Percentiles rank a stretch among this genome's conserved stretches.
These are phyloP conservation scores for Scolopax rusticola DNA, from an alignment of 2,797 vertebrate genomes.

Conservation along the genomic window DNA sequence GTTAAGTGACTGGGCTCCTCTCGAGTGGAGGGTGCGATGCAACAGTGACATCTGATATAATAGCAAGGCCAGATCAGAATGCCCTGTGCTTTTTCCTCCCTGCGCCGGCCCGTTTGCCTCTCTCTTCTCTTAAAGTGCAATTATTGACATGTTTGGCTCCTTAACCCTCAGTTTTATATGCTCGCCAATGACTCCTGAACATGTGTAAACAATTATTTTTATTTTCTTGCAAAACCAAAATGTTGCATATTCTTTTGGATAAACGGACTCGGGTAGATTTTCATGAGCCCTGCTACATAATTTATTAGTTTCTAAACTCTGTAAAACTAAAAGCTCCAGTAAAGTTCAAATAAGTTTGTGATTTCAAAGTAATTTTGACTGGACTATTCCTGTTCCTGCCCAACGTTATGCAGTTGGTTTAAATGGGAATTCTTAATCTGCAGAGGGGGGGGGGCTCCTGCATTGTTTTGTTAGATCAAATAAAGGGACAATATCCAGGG, in stretches of 20 bases:
- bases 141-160: conserved; percentile 59
- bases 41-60: not conserved
- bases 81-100: not conserved
- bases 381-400: conserved; percentile 8
- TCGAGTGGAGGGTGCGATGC: not conserved
- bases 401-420: not conserved
- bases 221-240: conserved; percentile 71
- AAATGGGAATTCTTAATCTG: conserved; percentile 2
- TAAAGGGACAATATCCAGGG: not conserved
- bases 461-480: not conserved
- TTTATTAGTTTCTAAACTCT: conserved; percentile 76
- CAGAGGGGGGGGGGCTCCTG: not conserved
- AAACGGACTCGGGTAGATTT: not conserved
- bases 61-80: not conserved
- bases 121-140: conserved; percentile 31
- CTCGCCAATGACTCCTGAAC: conserved; percentile 53
- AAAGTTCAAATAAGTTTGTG: conserved; percentile 67
- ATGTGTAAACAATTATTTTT: conserved; percentile 76
- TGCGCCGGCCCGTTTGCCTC: not conserved
- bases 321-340: conserved; percentile 73
- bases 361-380: conserved; percentile 58
- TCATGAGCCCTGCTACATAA: conserved; percentile 68
- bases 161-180: conserved; percentile 61
- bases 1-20: conserved; percentile 32
- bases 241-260: conserved; percentile 48